Evolutionary conservation across 2,797 vertebrate genomes (phyloP).

Genomic region (Acanthurus leucopareius): DNA sequence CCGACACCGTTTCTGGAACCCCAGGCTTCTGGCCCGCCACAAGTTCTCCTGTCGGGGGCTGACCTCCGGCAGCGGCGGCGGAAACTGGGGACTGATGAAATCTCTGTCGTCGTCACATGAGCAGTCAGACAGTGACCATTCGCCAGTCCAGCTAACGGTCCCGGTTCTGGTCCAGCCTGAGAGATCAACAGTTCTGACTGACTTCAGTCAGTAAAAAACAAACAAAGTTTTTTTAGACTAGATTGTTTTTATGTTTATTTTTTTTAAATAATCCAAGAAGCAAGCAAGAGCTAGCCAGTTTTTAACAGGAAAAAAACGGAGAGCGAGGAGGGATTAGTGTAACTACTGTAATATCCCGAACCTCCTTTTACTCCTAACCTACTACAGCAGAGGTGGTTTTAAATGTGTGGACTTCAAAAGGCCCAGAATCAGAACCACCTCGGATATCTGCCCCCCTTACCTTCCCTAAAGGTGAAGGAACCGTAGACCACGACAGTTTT

Average conservation of each 20-base stretch:
- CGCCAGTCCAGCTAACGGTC: constrained; percentile 58
- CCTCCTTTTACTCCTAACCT: constrained; percentile 9
- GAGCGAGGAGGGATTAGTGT: constrained; percentile 45
- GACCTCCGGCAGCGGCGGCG: constrained; percentile 10
- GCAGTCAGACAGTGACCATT: constrained; percentile 40
- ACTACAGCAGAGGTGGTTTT: constrained; percentile 57
- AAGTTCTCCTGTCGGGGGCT: constrained; percentile 79
- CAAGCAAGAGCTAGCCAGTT: constrained; percentile 67
- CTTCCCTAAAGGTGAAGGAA: constrained; percentile 74
- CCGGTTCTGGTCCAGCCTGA: constrained; percentile 75
- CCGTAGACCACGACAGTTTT: constrained; percentile 69
- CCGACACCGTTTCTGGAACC: constrained; percentile 85
- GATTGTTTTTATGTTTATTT: constrained; percentile 78
- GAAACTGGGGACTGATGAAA: constrained; percentile 68
- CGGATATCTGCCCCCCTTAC: constrained; percentile 38
- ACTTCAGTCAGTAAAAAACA: constrained; percentile 80
- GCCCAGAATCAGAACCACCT: constrained; percentile 73
- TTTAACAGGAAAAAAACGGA: constrained; percentile 61
- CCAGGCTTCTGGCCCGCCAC: constrained; percentile 81
- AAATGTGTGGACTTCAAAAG: constrained; percentile 76
- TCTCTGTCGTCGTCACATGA: constrained; percentile 29
- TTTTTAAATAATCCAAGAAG: constrained; percentile 72
- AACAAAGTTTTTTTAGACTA: constrained; percentile 72
- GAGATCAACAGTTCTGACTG: constrained; percentile 81
- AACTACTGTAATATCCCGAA: constrained; percentile 46